Evolutionary conservation across 2,797 vertebrate genomes (phyloP), one percentile per base, ranked within the genome.

Genomic region (Cryptoprocta ferox): DNA sequence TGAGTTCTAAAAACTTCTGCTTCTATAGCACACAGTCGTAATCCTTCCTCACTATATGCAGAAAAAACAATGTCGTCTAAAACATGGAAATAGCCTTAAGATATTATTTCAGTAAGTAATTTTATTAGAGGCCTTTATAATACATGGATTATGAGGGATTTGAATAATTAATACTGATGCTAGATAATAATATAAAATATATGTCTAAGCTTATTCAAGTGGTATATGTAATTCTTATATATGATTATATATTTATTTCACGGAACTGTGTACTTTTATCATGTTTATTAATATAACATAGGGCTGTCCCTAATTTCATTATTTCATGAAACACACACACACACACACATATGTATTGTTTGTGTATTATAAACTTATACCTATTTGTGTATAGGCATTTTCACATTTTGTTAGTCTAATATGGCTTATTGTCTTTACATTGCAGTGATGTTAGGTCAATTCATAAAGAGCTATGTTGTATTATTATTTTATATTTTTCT

Each of bases 401-500:
- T 76, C 53, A 91, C 28, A 26, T 87, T 88, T 79, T 84, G 35
- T 87, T 89, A 89, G 19, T 76, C 30, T 56, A 37, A 50, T 50
- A 70, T 91, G 50, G 12, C 14, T 86, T 91, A 28, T 65, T 89
- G 32, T 21, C 42, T 89, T 89, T 79, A 76, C 3, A 83, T 73
- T 73, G 66, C 16, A 75, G 11, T 87, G 88, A 71, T 68, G 3
- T 80, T 84, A 76, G 11, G 10, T 79, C 50, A 83, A 13, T 56
- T 66, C 65, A 90, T 71, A 86, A 80, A 82, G 13, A 95, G 48
- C 56, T 85, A 12, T 71, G 61, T 32, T 37, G 2, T 61, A 37
- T 94, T 94, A 65, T 81, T 92, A 92, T 75, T 95, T 94, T 94
- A 7, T 61, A 48, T 45, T 83, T 94, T 50, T 71, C 13, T 53